Percentiles rank a stretch among this genome's conserved stretches.
Evolutionary conservation across 2,113 vertebrate species (phyloP).

Genomic region (Aleadryas rufinucha): DNA sequence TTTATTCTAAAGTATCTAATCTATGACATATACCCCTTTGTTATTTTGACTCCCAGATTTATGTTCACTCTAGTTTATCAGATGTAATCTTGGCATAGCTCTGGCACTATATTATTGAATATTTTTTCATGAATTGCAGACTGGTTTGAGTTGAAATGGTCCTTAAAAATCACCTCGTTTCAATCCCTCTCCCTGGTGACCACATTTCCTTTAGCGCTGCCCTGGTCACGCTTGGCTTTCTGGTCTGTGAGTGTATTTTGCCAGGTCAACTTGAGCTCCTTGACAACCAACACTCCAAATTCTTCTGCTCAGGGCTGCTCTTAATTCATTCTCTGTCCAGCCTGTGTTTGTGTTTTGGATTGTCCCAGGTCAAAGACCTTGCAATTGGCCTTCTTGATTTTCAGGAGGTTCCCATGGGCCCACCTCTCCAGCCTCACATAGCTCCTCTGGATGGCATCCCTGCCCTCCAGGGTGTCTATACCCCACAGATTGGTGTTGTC

Average conservation of each 20-base stretch:
- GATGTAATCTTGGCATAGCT: background rate
- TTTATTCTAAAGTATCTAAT: background rate
- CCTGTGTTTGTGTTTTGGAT: background rate
- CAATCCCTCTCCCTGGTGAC: background rate
- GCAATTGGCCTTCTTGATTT: background rate
- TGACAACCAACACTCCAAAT: background rate
- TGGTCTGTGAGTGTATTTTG: background rate
- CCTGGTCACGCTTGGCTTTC: background rate
- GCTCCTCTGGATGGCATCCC: background rate
- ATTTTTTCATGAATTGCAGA: background rate
- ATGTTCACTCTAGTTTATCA: background rate
- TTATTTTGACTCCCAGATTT: background rate
- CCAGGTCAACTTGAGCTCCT: background rate
- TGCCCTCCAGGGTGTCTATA: background rate
- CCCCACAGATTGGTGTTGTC: background rate
- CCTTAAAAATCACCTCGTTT: rapidly evolving
- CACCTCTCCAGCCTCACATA: background rate
- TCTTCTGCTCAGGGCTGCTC: background rate
- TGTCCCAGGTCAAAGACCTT: background rate
- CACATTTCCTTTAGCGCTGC: background rate
- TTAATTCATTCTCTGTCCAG: background rate
- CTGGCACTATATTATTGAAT: background rate
- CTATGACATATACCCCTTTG: background rate
- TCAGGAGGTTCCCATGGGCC: background rate
- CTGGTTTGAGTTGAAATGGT: background rate